A percentile compares a stretch with the other conserved stretches of the same genome.
phyloP scores from a whole-genome alignment of 1,140 invertebrate genomes.

The Harlomillsia oculata region DNA sequence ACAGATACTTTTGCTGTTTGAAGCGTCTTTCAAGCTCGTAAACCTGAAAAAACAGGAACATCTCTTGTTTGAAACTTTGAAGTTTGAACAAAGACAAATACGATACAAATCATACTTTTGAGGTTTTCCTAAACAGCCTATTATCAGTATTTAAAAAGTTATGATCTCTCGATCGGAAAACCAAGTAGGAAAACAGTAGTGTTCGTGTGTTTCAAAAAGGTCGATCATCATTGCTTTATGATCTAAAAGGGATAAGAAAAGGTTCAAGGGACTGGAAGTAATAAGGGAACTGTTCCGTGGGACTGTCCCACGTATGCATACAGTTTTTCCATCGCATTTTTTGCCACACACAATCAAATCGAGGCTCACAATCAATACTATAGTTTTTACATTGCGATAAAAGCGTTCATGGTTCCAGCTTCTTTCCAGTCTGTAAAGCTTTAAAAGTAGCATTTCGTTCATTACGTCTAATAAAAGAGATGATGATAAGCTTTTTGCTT shows the following conservation, averaged over 20 bases:
- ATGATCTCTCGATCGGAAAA: neutral
- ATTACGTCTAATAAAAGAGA: neutral
- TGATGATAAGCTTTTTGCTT: neutral
- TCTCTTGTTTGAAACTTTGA: neutral
- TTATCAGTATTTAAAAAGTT: neutral
- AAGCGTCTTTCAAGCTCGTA: conserved; percentile 95
- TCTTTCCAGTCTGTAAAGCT: neutral
- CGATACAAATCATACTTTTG: neutral
- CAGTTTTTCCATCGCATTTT: conserved; percentile 1
- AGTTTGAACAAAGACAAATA: neutral
- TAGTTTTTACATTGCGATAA: conserved; percentile 5
- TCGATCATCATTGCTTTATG: neutral
- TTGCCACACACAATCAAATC: conserved; percentile 7
- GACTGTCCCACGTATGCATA: neutral
- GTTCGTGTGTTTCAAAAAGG: neutral
- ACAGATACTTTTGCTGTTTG: conserved; percentile 64
- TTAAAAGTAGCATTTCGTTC: neutral
- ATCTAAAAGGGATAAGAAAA: conserved; percentile 10
- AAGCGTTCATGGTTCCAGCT: neutral
- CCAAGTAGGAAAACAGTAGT: neutral
- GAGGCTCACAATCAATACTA: neutral
- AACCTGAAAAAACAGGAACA: conserved; percentile 52
- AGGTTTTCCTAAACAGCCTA: neutral
- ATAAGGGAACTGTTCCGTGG: neutral
- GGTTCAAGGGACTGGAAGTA: conserved; percentile 9